A percentile compares a stretch with the other conserved stretches of the same genome.
phyloP scores from a whole-genome alignment of 2,113 vertebrate genomes.

The Eulemur rufifrons region DNA sequence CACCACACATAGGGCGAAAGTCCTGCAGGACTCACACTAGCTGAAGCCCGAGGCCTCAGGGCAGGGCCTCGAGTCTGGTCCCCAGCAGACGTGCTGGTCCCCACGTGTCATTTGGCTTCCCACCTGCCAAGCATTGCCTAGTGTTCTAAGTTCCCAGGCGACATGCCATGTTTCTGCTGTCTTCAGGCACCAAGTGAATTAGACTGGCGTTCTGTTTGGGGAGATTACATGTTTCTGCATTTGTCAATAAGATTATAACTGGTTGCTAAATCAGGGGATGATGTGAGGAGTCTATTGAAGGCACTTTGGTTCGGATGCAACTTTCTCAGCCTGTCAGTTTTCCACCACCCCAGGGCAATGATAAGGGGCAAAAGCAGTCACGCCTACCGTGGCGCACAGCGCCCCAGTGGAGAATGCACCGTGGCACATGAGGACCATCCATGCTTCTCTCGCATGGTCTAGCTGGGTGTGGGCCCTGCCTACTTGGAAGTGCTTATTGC shows the following conservation, averaged over 20 bases:
- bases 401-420: rapidly evolving
- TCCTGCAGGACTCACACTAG: not conserved
- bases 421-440: rapidly evolving
- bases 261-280: not conserved
- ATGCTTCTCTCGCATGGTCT: not conserved
- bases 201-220: not conserved
- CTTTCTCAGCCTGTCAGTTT: not conserved
- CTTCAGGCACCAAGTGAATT: not conserved
- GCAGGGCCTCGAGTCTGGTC: not conserved
- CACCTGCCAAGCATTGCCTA: not conserved
- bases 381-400: not conserved
- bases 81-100: not conserved
- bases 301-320: no score
- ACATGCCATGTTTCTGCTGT: not conserved
- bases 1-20: rapidly evolving
- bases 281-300: not conserved
- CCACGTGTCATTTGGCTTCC: not conserved
- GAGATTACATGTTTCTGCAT: not conserved
- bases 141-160: not conserved
- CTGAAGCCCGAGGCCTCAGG: rapidly evolving
- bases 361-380: not conserved
- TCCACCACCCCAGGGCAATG: not conserved
- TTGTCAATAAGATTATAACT: not conserved
- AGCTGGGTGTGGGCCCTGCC: not conserved
- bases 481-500: not conserved